Evolutionary conservation across 2,113 vertebrate genomes (phyloP).

Genomic region (Tapirus terrestris): DNA sequence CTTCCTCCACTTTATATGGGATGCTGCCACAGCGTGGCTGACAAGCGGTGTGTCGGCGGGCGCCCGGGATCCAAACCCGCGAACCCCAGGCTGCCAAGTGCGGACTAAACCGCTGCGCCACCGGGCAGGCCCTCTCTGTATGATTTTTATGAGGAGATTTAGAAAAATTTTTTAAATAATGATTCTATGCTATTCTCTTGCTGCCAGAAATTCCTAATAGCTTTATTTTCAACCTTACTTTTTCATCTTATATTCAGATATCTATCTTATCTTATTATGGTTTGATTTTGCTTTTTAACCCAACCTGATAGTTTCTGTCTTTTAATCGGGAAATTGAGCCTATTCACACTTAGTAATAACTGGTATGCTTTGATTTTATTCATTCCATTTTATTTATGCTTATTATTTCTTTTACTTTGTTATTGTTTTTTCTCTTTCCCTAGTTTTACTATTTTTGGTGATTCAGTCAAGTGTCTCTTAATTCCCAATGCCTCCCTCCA

Average conservation of each 20-base stretch:
- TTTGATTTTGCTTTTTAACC: constrained; percentile 12
- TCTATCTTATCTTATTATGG: background rate
- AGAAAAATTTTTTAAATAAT: background rate
- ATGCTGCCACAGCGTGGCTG: no score
- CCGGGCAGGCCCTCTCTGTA: no score
- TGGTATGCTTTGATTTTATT: background rate
- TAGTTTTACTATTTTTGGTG: background rate
- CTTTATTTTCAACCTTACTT: background rate
- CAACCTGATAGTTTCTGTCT: background rate
- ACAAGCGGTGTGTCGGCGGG: no score
- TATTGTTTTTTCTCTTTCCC: background rate
- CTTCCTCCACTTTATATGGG: no score
- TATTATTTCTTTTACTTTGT: background rate
- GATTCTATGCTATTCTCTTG: background rate
- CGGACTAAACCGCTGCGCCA: no score
- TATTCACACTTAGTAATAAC: background rate
- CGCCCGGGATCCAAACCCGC: no score
- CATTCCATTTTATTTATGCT: background rate
- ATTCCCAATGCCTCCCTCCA: background rate
- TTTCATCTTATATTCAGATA: background rate
- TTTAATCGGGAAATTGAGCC: background rate
- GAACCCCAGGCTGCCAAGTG: no score
- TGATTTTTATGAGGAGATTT: background rate
- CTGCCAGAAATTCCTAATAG: background rate
- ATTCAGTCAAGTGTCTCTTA: background rate